Evolutionary conservation across 2,797 vertebrate species (phyloP), one percentile per base, ranked within the genome.

Genomic region (Hippopotamyrus pictus): DNA sequence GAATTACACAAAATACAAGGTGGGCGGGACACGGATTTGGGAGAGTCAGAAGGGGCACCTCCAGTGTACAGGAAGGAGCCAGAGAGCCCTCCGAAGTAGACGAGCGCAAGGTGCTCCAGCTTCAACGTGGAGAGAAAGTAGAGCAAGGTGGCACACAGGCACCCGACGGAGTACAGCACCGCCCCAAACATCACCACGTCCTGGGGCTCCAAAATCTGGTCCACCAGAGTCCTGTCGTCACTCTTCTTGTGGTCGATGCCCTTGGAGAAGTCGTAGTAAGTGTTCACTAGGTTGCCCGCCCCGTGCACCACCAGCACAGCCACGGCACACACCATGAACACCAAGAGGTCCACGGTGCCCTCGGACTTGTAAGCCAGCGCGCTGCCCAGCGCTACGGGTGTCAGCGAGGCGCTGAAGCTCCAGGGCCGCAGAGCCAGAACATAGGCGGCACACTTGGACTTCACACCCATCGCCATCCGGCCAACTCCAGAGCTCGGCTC

Each of bases 201-300:
- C 95, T 98, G 97, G 0, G 99, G 98, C 82, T 98, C 96, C 93
- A 99, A 88, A 91, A 99, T 98, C 91, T 96, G 97, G 90, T 99
- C 99, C 93, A 99, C 99, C 11, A 99, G 94, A 41, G 99, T 99
- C 94, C 99, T 96, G 90, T 99, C 99, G 1, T 99, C 99, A 0
- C 99, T 99, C 93, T 99, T 99, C 94, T 99, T 99, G 93, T 99
- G 98, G 91, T 99, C 99, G 37, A 99, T 99, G 76, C 99, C 99
- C 94, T 99, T 99, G 89, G 98, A 98, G 94, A 99, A 99, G 95
- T 99, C 98, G 41, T 99, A 99, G 93, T 99, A 99, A 22, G 99
- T 99, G 93, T 99, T 99, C 0, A 99, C 99, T 5, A 99, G 93
- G 93, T 99, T 99, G 0, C 99, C 98, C 0, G 99, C 99, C 0